Evolutionary conservation across 1,140 invertebrate genomes (phyloP).

Genomic region (Druon quercuslanigerum): DNA sequence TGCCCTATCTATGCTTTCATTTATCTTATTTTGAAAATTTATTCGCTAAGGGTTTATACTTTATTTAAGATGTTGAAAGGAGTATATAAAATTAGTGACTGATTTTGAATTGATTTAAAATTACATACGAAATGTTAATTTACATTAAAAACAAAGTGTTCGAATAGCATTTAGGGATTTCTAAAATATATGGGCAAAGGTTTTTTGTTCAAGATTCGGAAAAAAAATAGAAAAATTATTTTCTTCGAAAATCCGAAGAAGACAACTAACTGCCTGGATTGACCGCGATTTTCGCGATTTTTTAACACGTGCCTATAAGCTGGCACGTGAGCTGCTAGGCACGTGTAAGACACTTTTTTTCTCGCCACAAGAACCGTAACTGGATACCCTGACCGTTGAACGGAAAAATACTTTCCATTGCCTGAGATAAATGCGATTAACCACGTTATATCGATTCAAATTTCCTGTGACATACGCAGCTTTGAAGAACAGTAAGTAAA

Average conservation of each 20-base stretch:
- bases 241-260: neutral
- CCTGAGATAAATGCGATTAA: neutral
- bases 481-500: neutral
- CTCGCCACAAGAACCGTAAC: neutral
- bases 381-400: neutral
- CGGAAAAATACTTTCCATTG: conserved; percentile 31
- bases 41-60: too few relatives aligned
- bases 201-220: neutral
- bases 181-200: neutral
- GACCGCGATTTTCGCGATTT: conserved; percentile 21
- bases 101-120: too few relatives aligned
- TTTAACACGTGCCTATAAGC: neutral
- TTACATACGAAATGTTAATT: too few relatives aligned
- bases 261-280: neutral
- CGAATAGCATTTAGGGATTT: neutral
- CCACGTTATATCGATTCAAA: neutral
- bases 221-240: neutral
- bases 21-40: too few relatives aligned
- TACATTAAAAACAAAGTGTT: too few relatives aligned
- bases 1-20: too few relatives aligned
- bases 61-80: neutral
- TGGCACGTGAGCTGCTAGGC: conserved; percentile 17
- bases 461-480: neutral
- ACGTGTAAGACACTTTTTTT: neutral
- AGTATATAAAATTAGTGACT: too few relatives aligned